A percentile compares a stretch with the other conserved stretches of the same genome.
These are phyloP conservation scores for Pseudochirops corinnae DNA, from an alignment of 2,797 vertebrate species.

Conservation along the genomic window DNA sequence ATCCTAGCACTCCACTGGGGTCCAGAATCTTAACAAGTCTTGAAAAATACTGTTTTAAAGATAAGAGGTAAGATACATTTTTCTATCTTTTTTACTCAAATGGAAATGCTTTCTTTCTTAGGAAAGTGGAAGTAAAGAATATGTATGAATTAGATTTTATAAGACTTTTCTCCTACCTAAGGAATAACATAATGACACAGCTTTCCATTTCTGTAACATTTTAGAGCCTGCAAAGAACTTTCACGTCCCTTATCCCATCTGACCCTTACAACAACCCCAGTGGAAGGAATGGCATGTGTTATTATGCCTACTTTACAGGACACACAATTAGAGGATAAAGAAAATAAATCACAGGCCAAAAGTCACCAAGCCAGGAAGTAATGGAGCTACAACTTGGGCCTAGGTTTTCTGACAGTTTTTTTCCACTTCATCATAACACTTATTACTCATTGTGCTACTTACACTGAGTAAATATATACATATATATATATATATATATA, in stretches of 20 bases:
- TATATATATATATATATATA: not conserved
- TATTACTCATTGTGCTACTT: conserved; percentile 50
- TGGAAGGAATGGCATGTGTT: conserved; percentile 64
- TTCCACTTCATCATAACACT: not conserved
- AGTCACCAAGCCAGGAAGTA: not conserved
- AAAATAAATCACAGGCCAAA: conserved; percentile 9
- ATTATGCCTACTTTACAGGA: conserved; percentile 54
- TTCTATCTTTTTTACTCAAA: not conserved
- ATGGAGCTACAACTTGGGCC: not conserved
- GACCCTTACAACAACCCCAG: conserved; percentile 42
- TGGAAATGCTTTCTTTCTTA: conserved; percentile 69
- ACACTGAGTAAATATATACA: not conserved
- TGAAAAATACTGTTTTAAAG: not conserved
- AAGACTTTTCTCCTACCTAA: conserved; percentile 55
- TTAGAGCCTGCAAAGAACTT: conserved; percentile 71
- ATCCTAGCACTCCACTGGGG: not conserved
- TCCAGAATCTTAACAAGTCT: not conserved
- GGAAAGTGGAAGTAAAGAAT: conserved; percentile 51
- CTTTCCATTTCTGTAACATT: conserved; percentile 57
- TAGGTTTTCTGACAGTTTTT: not conserved
- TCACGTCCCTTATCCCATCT: conserved; percentile 59
- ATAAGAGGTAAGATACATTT: conserved; percentile 2
- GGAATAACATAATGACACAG: conserved; percentile 63
- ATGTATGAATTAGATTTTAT: conserved; percentile 46
- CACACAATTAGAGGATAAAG: conserved; percentile 56